These are phyloP conservation scores for Brachypodius melanocephalos DNA, from an alignment of 2,113 vertebrate species.

Conservation along the genomic window DNA sequence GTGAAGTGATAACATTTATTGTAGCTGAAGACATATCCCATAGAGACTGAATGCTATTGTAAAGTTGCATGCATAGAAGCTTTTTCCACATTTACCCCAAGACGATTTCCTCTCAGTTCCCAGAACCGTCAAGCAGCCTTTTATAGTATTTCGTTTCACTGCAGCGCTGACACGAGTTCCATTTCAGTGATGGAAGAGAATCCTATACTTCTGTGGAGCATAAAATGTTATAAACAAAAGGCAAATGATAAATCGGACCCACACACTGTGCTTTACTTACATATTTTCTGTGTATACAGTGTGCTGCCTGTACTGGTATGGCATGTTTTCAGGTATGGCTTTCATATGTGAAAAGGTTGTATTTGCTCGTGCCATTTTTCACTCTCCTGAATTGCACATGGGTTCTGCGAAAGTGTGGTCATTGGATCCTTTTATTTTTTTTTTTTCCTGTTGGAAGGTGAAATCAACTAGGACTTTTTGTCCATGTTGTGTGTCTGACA, in stretches of 20 bases:
- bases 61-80: not conserved
- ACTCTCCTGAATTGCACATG: not conserved
- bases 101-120: not conserved
- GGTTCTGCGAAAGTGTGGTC: not conserved
- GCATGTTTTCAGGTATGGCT: not conserved
- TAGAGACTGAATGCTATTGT: not conserved
- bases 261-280: not conserved
- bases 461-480: not conserved
- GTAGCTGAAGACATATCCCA: not conserved
- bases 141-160: conserved; percentile 36
- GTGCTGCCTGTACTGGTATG: not conserved
- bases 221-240: conserved; percentile 24
- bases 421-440: not conserved
- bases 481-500: not conserved
- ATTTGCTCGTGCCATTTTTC: not conserved
- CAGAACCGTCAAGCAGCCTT: not conserved
- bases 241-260: not conserved
- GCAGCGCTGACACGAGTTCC: not conserved
- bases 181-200: conserved; percentile 32
- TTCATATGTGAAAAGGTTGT: not conserved
- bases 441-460: not conserved
- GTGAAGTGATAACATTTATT: conserved; percentile 1
- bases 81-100: not conserved
- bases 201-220: not conserved
- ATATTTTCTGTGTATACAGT: not conserved